Evolutionary conservation across 1,140 invertebrate species (phyloP), one percentile per base, ranked within the genome.

Genomic region (Listronotus oregonensis): DNA sequence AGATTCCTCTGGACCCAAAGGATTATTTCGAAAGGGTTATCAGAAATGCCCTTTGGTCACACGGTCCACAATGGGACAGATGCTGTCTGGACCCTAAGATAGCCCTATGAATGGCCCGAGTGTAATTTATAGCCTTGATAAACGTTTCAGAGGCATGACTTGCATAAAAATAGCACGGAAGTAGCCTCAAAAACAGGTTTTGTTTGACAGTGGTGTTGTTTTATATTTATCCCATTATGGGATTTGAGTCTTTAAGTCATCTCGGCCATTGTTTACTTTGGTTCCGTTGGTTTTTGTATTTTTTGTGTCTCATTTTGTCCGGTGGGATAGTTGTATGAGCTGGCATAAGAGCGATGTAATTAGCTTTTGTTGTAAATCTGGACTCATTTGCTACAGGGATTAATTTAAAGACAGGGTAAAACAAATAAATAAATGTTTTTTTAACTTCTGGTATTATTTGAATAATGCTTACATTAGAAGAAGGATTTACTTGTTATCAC

Each of bases 61-160:
- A 61, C 57, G 57, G 64, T 63, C 46, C 46, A 17, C 51, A 34
- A 52, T 50, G 56, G 59, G 60, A 50, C 66, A 67, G 66, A 67
- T 67, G 66, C 66, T 67, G 66, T 42, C 50, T 67, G 66, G 66
- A 67, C 66, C 58, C 66, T 55, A 32, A 44, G 63, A 57, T 52
- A 47, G 51, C 43, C 51, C 46, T 49, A 18, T 49, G 12, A 44
- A 61, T 47, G n/a, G 51, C 51, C 60, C 51, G 50, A 31, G 62
- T 55, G 64, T 66, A 61, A 67, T 67, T 62, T 62, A 62, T 63
- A 27, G 57, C 51, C 59, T 17, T 39, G 42, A 44, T 67, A 67
- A 67, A 67, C 66, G 66, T 63, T 67, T 58, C 31, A 56, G 61
- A 63, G 66, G 66, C 66, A 67, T 67, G 66, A 67, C 66, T 67